Evolutionary conservation across 2,113 vertebrate genomes (phyloP).

Genomic region (Chaetodon auriga): DNA sequence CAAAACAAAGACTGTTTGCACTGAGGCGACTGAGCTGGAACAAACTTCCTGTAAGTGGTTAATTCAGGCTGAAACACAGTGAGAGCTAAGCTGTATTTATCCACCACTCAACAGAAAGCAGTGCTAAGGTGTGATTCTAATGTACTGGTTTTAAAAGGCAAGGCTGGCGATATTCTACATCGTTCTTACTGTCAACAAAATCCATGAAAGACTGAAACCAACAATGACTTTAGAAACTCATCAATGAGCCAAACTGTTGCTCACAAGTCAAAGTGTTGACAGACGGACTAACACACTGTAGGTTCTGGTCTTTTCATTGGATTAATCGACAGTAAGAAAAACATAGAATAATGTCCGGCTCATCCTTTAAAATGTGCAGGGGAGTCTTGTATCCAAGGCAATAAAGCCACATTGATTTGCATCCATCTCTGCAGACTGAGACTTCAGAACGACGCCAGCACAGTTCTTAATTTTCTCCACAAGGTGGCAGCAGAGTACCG

Average conservation of each 20-base stretch:
- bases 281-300: background rate
- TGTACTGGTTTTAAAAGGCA: background rate
- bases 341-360: background rate
- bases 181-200: background rate
- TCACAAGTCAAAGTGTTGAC: background rate
- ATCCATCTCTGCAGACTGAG: constrained; percentile 40
- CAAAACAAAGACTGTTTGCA: background rate
- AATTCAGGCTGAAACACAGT: background rate
- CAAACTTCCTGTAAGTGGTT: constrained; percentile 34
- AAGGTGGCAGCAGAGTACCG: constrained; percentile 61
- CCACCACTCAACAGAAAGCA: background rate
- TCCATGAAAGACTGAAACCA: background rate
- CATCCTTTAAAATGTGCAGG: constrained; percentile 3
- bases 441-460: background rate
- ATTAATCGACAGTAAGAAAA: constrained; percentile 5
- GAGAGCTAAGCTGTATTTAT: background rate
- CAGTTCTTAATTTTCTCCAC: constrained; percentile 46
- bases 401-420: constrained; percentile 50
- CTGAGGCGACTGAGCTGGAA: constrained; percentile 48
- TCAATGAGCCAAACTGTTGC: no score
- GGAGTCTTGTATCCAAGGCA: constrained; percentile 40
- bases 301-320: background rate
- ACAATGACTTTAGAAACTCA: background rate
- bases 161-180: background rate
- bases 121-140: background rate